Evolutionary conservation across 2,888 invertebrate genomes (phyloP).

Genomic region (Tortrix viridana): DNA sequence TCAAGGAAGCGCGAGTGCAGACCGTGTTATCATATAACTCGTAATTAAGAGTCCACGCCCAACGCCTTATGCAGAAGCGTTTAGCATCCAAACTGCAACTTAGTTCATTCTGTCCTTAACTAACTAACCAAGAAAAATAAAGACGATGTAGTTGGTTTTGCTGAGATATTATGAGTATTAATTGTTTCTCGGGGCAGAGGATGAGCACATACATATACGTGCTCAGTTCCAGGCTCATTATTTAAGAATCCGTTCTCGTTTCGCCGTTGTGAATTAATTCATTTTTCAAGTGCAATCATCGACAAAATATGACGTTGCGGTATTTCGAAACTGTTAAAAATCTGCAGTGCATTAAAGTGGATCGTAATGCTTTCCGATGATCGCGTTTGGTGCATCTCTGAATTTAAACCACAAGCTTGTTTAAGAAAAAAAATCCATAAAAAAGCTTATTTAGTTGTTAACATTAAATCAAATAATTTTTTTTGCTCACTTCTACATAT

Average conservation of each 20-base stretch:
- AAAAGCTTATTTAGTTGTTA: too few relatives aligned
- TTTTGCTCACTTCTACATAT: too few relatives aligned
- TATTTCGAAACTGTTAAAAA: constrained; percentile 7
- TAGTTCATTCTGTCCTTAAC: constrained; percentile 22
- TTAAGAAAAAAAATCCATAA: too few relatives aligned
- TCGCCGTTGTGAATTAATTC: constrained; percentile 40
- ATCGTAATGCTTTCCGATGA: neutral
- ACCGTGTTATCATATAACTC: constrained; percentile 37
- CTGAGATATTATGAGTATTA: neutral
- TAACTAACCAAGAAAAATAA: constrained; percentile 13
- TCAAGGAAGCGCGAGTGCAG: constrained; percentile 38
- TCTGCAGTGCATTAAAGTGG: neutral
- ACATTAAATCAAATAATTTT: too few relatives aligned
- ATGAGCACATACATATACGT: constrained; percentile 23
- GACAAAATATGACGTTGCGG: constrained; percentile 8
- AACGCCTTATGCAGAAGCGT: constrained; percentile 31
- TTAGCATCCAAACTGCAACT: constrained; percentile 21
- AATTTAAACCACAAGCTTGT: neutral
- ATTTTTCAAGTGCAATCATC: constrained; percentile 17
- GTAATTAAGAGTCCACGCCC: constrained; percentile 37
- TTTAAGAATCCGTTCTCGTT: constrained; percentile 75
- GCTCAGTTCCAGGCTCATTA: constrained; percentile 67
- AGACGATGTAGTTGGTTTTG: constrained; percentile 1
- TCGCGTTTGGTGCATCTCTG: neutral
- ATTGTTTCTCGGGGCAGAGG: constrained; percentile 14